Base-by-base conservation (phyloP, 2,797 vertebrate species). In the Mus spretus region DNA sequence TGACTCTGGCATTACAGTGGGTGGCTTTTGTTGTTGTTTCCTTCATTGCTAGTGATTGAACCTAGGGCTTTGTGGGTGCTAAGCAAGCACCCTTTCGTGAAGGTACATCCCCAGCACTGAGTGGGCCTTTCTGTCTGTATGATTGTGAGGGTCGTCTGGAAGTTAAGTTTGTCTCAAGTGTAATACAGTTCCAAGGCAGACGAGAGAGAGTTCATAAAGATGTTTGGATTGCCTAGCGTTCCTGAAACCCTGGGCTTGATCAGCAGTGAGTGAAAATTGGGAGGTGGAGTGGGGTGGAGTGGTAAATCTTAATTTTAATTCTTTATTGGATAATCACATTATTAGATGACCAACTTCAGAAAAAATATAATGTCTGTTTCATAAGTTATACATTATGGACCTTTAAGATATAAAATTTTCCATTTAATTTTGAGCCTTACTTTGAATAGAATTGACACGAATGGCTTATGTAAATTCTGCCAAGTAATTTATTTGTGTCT, bases 381-480 rank as follows among this genome's bases (percentile, higher is more conserved):
- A 72, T 86, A 94, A 95, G 84, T 94, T 83, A 70, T 72, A 31
- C 53, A 82, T 44, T 87, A 50, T 83, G 37, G 90, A 67, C 14
- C 85, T 96, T 97, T 92, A 91, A 96, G 95, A 80, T 86, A 90
- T 34, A 85, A 91, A 9, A 70, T 63, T 96, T 89, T 31, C 65
- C 28, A 7, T 85, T 65, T 75, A 81, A 89, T 89, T 93, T 95
- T 94, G 93, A 93, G 74, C 63, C 34, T 84, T 53, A 79, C 91
- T 96, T 97, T 96, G 88, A 95, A 92, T 86, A 61, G 57, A 92
- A 93, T n/a, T 83, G 47, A 89, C 84, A 24, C 65, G 65, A 97
- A 97, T 93, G 82, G 83, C 55, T 82, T 93, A 53, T 81, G 31
- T 95, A 89, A 85, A 94, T 85, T 94, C 90, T 88, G 81, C 90